These are phyloP conservation scores for Cyclura pinguis DNA, from an alignment of 2,797 vertebrate species.

Conservation along the genomic window DNA sequence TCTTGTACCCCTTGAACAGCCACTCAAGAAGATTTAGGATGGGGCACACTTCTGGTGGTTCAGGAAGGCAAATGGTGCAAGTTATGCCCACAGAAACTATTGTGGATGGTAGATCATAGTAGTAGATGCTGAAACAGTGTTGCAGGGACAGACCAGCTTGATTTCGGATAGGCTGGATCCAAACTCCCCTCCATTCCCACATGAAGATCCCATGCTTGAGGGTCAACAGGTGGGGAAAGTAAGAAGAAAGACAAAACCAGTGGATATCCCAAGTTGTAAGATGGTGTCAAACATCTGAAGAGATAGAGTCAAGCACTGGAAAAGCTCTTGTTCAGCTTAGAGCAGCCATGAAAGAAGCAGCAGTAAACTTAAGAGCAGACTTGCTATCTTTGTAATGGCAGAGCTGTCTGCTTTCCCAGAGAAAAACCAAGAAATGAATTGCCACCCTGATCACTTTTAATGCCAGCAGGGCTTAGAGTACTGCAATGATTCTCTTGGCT, in stretches of 20 bases:
- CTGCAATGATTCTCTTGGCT: background rate
- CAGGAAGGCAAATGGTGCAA: background rate
- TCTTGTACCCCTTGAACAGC: background rate
- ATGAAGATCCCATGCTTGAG: too few relatives aligned
- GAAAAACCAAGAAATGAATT: background rate
- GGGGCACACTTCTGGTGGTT: background rate
- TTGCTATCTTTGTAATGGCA: too few relatives aligned
- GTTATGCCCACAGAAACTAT: background rate
- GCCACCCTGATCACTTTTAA: background rate
- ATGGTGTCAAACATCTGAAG: too few relatives aligned
- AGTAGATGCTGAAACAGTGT: background rate
- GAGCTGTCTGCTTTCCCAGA: background rate
- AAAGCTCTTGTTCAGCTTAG: too few relatives aligned
- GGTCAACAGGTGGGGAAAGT: background rate
- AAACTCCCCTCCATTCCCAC: too few relatives aligned
- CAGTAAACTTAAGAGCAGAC: too few relatives aligned
- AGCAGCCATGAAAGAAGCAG: too few relatives aligned
- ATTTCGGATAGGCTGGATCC: background rate
- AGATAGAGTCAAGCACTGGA: too few relatives aligned
- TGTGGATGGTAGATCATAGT: background rate
- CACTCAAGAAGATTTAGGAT: background rate
- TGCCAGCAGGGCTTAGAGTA: background rate
- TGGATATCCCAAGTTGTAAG: background rate
- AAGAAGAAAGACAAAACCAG: background rate
- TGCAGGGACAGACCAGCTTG: background rate